Evolutionary conservation across 2,113 vertebrate genomes (phyloP).

Genomic region (Eptesicus fuscus): DNA sequence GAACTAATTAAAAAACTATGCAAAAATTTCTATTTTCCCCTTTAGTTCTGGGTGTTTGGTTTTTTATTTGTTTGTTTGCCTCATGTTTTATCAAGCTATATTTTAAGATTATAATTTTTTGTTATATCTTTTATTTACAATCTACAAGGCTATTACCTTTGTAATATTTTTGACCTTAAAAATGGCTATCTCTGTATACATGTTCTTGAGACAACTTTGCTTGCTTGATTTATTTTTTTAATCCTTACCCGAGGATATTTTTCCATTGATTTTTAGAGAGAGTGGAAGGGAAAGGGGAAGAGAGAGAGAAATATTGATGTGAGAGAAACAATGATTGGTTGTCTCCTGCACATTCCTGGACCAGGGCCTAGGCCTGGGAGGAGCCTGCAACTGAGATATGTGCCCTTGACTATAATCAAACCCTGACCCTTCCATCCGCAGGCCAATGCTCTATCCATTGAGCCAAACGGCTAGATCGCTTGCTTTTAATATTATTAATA

Average conservation of each 20-base stretch:
- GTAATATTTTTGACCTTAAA: neutral
- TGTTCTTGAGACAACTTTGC: neutral
- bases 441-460: too few species aligned
- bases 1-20: neutral
- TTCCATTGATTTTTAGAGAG: too few species aligned
- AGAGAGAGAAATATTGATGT: too few species aligned
- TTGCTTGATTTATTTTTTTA: neutral
- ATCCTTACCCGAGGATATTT: too few species aligned
- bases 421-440: too few species aligned
- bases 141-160: neutral
- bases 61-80: neutral
- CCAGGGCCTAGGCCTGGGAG: too few species aligned
- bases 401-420: too few species aligned
- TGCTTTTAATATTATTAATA: neutral
- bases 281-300: too few species aligned
- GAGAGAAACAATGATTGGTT: too few species aligned
- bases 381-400: too few species aligned
- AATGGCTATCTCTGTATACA: neutral
- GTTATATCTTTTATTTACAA: neutral
- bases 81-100: neutral
- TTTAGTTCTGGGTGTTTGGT: neutral
- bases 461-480: too few species aligned
- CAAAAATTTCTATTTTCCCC: neutral
- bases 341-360: too few species aligned
- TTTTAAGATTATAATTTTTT: neutral